Conservation (phyloP, 2,113 vertebrate genomes). For the Peromyscus leucopus region DNA sequence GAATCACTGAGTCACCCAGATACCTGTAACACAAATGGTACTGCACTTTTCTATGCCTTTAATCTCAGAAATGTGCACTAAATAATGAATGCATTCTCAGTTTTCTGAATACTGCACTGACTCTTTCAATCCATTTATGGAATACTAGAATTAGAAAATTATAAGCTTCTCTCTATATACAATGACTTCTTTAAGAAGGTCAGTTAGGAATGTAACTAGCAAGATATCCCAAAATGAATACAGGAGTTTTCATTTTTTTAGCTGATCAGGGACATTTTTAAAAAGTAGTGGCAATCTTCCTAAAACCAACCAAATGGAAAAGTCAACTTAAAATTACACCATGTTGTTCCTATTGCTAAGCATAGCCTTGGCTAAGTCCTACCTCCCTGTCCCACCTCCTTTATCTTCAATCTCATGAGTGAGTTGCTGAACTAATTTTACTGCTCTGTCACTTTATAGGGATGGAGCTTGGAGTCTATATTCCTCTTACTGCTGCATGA, state of each 20-base stretch:
- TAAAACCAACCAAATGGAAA: not conserved
- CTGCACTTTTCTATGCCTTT: not conserved
- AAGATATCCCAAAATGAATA: not conserved
- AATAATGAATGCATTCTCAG: not conserved
- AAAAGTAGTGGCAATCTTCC: not conserved
- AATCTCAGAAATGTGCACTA: not conserved
- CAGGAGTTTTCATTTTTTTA: not conserved
- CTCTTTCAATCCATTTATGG: not conserved
- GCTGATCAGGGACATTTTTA: not conserved
- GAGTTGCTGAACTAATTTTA: not conserved
- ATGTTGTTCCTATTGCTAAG: not conserved
- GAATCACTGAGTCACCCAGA: not conserved
- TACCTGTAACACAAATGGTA: not conserved
- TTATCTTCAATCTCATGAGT: not conserved
- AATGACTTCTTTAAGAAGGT: not conserved
- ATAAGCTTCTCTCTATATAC: not conserved
- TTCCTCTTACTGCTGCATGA: not conserved
- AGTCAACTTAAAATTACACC: not conserved
- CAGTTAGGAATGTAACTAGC: not conserved
- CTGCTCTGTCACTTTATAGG: not conserved
- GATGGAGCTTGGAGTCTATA: fast-evolving
- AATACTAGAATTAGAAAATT: not conserved
- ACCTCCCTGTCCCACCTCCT: not conserved
- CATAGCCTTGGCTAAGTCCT: not conserved
- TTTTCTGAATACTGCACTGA: not conserved